Conservation (phyloP, 2,888 invertebrate genomes). For the Gisinianus flammeolus region DNA sequence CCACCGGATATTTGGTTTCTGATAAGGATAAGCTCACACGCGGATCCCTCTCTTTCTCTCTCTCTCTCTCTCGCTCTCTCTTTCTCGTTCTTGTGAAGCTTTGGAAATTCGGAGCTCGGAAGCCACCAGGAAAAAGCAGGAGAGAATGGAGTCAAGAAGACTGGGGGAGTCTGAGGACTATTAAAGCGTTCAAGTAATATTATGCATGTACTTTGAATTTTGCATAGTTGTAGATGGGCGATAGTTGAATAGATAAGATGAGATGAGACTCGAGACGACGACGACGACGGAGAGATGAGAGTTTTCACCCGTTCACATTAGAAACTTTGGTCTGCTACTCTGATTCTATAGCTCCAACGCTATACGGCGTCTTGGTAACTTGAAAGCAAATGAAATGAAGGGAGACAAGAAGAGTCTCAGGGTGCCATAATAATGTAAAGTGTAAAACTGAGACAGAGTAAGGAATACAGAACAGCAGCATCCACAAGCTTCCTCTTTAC, state of each 20-base stretch:
- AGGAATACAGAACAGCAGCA: conserved; percentile 10
- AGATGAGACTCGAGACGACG: conserved; percentile 13
- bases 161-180: no score
- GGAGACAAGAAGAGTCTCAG: conserved; percentile 24
- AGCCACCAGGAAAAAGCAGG: no score
- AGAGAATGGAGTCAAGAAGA: no score
- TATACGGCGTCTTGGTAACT: not conserved
- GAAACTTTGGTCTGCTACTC: conserved; percentile 9
- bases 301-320: conserved; percentile 26
- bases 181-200: not conserved
- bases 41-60: no score
- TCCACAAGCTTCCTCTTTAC: not conserved
- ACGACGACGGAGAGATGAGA: conserved; percentile 22
- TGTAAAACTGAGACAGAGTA: conserved; percentile 22
- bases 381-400: conserved; percentile 33
- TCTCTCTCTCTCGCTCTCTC: no score
- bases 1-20: no score
- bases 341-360: not conserved
- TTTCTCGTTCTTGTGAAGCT: no score
- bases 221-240: conserved; percentile 9
- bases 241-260: conserved; percentile 34
- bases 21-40: no score
- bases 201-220: not conserved
- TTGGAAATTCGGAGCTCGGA: no score
- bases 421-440: conserved; percentile 37